Base-by-base conservation (phyloP, 92 coral and sea anemone species). In the Hydrozoanthus gracilis region DNA sequence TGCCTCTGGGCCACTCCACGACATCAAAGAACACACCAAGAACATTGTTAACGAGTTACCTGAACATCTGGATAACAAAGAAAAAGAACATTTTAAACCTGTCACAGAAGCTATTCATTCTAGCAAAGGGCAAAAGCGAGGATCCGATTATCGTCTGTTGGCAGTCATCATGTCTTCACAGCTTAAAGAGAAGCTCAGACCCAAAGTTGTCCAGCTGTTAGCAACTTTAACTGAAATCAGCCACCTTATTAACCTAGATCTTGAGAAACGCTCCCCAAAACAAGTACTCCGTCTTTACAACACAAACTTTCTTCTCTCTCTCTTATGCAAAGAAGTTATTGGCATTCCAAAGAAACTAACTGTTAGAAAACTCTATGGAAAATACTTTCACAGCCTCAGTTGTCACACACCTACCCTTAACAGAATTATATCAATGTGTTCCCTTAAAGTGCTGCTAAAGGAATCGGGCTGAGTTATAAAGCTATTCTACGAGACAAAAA, bases 301-400 rank as follows among this genome's bases (percentile, higher is more conserved):
- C 13, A 54, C 49, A 52, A 70, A 64, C 48, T 88, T 79, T 54
- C 71, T 79, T n/a, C 82, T 79, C 54, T 76, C 86, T 20, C 71
- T 79, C 48, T 45, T 77, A 15, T 88, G 87, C 51, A 44, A 48
- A 20, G 83, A 88, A 61, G 71, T 83, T 8, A 60, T 88, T 61
- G 79, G 83, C 8, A 62, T 73, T 64, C 88, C 88, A n/a, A 73
- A 51, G 47, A 83, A 64, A 3, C 76, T 88, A 12, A 61, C 91
- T 0, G 64, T 51, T 17, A 49, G 86, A 18, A 88, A 82, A 45
- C 58, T 88, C 16, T 88, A 72, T 82, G 87, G 91, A 8, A 20
- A 54, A 15, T 88, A 82, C 88, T 85, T 82, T 10, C 91, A 88
- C 69, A 74, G 87, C 61, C 58, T 88, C 27, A 60, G 54, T 9